Percentiles rank a stretch among this genome's conserved stretches.
These are phyloP conservation scores for Sebastes nivosus DNA, from an alignment of 2,797 vertebrate genomes.

Conservation along the genomic window DNA sequence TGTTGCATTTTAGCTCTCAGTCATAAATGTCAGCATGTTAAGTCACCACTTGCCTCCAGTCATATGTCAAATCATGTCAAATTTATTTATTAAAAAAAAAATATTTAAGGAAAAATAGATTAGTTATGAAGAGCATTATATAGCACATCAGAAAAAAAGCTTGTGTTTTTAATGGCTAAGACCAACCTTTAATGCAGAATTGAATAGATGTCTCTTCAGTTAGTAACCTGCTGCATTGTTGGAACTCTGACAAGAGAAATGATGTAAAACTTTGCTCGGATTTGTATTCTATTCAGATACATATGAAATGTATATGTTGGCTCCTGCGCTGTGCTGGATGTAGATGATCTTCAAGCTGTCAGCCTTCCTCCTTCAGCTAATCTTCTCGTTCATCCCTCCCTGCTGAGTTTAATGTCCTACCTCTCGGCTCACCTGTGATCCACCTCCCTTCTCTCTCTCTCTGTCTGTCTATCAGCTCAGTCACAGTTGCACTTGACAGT, in stretches of 20 bases:
- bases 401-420: constrained; percentile 65
- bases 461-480: constrained; percentile 37
- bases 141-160: not conserved
- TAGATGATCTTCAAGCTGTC: constrained; percentile 57
- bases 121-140: not conserved
- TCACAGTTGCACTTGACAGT: constrained; percentile 42
- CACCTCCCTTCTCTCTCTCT: constrained; percentile 4
- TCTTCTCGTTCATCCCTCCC: constrained; percentile 65
- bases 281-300: not conserved
- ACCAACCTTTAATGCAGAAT: not conserved
- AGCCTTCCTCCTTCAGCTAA: constrained; percentile 64
- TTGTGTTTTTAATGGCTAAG: not conserved
- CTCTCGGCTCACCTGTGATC: constrained; percentile 63
- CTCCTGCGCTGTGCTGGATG: constrained; percentile 13
- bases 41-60: constrained; percentile 2
- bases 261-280: not conserved
- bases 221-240: not conserved
- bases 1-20: not conserved
- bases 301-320: not conserved
- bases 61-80: constrained; percentile 6
- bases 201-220: not conserved
- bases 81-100: not conserved
- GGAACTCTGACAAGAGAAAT: not conserved
- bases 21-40: constrained; percentile 9
- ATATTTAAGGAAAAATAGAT: not conserved